Evolutionary conservation across 2,113 vertebrate genomes (phyloP), one percentile per base, ranked within the genome.

Genomic region (Bos javanicus): DNA sequence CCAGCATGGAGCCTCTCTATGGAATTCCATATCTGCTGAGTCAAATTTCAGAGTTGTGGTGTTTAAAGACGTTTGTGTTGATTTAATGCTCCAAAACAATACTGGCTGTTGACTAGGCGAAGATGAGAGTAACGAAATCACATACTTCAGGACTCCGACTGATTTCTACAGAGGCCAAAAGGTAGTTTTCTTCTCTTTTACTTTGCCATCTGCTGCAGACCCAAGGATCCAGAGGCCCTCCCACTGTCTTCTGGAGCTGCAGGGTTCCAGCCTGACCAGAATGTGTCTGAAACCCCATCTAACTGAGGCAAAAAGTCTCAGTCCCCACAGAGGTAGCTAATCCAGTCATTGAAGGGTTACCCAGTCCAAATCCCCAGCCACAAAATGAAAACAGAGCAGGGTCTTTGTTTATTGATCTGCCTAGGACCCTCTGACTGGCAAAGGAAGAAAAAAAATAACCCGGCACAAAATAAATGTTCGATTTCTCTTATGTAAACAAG

Each of bases 401-500:
- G 48, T 3, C 91, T 97, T 97, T 94, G 93, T 89, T 56, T 97
- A 97, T 94, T 97, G 93, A 91, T 97, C 95, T 36, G 64, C 71
- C 62, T 52, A 84, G 94, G 67, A 98, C 88, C 84, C 39, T 95
- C 81, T 46, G 36, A 97, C 90, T 97, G 95, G 91, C 96, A 95
- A 97, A 98, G 80, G 93, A 97, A 98, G 89, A 76, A 96, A 94
- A 92, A 97, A 96, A 85, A 97, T 88, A 97, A 50, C 12, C 36
- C 26, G 0, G 43, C 85, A 78, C 82, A 80, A 97, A 98, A 94
- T 48, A 88, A 97, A 98, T 81, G 48, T 82, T 98, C 98, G 89
- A 97, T 78, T 62, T 57, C 74, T 97, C 95, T 98, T 94, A 98
- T 91, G 82, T 94, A 97, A 98, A 98, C 95, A 90, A 95, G 87